These are phyloP conservation scores for Lepetodrilus schrolli DNA, from an alignment of 2,888 invertebrate species.

Conservation along the genomic window DNA sequence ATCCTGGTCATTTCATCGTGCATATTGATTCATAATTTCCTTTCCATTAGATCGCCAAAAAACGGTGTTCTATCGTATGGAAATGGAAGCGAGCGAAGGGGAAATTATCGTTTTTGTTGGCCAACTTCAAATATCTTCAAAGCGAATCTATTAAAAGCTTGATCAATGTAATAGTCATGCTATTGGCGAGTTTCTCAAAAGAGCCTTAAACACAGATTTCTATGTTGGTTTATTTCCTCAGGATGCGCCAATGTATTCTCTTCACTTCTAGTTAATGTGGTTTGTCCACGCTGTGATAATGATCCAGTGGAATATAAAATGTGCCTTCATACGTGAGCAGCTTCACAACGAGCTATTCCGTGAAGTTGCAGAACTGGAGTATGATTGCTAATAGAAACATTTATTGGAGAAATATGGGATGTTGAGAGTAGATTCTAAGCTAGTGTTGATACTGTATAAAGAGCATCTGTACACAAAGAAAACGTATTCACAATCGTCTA, in stretches of 20 bases:
- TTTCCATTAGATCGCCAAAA: too few relatives aligned
- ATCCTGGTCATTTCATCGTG: too few relatives aligned
- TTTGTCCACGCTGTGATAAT: constrained; percentile 13
- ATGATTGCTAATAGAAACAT: too few relatives aligned
- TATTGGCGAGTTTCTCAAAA: constrained; percentile 5
- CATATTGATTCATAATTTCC: too few relatives aligned
- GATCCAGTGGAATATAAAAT: too few relatives aligned
- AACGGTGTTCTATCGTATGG: constrained; percentile 13
- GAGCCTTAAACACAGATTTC: constrained; percentile 11
- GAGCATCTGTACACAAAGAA: too few relatives aligned
- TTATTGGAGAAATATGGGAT: too few relatives aligned
- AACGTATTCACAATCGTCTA: too few relatives aligned
- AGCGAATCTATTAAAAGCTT: not conserved
- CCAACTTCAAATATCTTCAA: constrained; percentile 12
- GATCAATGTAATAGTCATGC: constrained; percentile 15
- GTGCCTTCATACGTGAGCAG: not conserved
- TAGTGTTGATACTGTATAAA: too few relatives aligned
- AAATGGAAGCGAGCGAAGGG: constrained; percentile 11
- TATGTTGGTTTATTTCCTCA: constrained; percentile 2
- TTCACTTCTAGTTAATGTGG: constrained; percentile 4
- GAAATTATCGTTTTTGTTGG: constrained; percentile 17
- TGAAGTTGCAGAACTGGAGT: too few relatives aligned
- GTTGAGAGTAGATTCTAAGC: too few relatives aligned
- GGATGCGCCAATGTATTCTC: not conserved
- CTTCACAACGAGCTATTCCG: too few relatives aligned